phyloP scores from a whole-genome alignment of 2,113 vertebrate genomes.

The Rhegmatorhina hoffmannsi region DNA sequence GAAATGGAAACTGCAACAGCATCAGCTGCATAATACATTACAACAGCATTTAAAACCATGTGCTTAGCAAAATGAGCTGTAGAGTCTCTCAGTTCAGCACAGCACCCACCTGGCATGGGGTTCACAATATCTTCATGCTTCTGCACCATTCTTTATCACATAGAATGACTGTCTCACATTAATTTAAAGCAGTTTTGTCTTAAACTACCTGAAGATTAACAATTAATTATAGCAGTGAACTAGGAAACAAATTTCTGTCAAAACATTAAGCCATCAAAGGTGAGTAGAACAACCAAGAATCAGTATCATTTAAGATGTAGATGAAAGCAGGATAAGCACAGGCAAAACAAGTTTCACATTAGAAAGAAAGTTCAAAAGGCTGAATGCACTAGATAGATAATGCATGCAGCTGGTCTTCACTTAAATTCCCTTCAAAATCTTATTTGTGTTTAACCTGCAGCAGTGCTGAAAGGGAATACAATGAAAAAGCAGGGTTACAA shows the following conservation, averaged over 20 bases:
- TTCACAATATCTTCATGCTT: background rate
- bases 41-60: background rate
- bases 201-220: background rate
- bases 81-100: background rate
- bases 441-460: background rate
- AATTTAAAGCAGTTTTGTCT: background rate
- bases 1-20: background rate
- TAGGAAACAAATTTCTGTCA: background rate
- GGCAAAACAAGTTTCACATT: background rate
- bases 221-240: background rate
- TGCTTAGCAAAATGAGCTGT: background rate
- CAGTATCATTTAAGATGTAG: background rate
- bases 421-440: background rate
- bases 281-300: background rate
- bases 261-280: background rate
- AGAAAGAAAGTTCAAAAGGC: background rate
- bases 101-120: no score
- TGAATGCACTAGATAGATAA: background rate
- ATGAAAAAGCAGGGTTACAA: background rate
- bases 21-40: background rate
- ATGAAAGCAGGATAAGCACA: background rate
- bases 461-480: background rate
- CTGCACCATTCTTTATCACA: background rate
- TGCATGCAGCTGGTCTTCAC: background rate
- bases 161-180: background rate